These are phyloP conservation scores for Australoheros facetus DNA, from an alignment of 2,797 vertebrate genomes.

Conservation along the genomic window DNA sequence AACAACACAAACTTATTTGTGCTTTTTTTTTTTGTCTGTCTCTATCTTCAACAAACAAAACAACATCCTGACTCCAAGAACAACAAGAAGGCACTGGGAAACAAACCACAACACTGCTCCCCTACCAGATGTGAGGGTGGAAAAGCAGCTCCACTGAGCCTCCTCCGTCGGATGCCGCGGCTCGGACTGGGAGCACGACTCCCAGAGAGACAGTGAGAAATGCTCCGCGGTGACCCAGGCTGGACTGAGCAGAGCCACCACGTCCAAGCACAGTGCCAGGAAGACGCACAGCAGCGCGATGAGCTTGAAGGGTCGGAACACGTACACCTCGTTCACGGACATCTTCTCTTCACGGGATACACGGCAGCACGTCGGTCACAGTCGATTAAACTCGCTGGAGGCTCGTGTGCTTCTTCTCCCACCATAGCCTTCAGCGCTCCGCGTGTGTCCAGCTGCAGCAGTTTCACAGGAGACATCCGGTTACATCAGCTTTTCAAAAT, in stretches of 20 bases:
- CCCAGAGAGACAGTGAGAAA: slow-evolving; percentile 85
- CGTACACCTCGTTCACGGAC: slow-evolving; percentile 80
- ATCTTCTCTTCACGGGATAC: slow-evolving; percentile 56
- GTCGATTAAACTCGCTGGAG: slow-evolving; percentile 16
- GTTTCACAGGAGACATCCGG: slow-evolving; percentile 47
- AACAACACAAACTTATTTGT: neutral
- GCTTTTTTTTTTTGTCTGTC: neutral
- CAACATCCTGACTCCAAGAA: neutral
- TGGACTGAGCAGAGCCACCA: slow-evolving; percentile 83
- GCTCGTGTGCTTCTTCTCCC: slow-evolving; percentile 27
- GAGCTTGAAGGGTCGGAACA: slow-evolving; percentile 83
- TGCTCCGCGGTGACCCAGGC: slow-evolving; percentile 87
- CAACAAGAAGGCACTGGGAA: neutral
- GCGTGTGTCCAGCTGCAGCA: slow-evolving; percentile 40
- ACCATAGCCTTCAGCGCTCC: slow-evolving; percentile 39
- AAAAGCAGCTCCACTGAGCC: slow-evolving; percentile 79
- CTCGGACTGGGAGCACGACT: slow-evolving; percentile 77
- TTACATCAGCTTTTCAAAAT: slow-evolving; percentile 55
- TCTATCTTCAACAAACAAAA: neutral
- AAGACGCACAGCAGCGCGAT: slow-evolving; percentile 85
- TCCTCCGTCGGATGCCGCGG: slow-evolving; percentile 23
- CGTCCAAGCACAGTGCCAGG: slow-evolving; percentile 81
- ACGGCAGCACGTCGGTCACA: slow-evolving; percentile 14
- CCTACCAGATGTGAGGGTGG: slow-evolving; percentile 82
- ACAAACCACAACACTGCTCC: neutral